phyloP scores from a whole-genome alignment of 1,140 invertebrate species.

The Helicoverpa armigera region DNA sequence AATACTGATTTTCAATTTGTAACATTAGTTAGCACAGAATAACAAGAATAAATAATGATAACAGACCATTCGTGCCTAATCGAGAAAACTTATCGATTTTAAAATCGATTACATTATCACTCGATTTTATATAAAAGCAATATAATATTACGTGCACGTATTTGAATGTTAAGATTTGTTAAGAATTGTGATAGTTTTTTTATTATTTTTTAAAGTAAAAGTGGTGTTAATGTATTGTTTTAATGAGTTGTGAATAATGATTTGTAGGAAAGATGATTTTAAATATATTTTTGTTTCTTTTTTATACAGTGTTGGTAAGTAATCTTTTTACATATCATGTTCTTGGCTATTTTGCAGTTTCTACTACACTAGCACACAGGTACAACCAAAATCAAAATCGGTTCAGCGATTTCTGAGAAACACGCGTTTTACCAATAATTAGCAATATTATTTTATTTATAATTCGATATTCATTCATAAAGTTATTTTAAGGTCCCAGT shows the following conservation, averaged over 20 bases:
- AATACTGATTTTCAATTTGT: no score
- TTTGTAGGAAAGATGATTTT: constrained; percentile 32
- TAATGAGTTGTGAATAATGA: constrained; percentile 39
- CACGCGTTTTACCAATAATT: no score
- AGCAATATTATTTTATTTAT: no score
- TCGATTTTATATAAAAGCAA: constrained; percentile 30
- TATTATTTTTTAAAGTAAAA: background rate
- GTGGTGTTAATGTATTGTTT: background rate
- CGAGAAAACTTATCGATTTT: constrained; percentile 4
- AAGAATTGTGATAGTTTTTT: background rate
- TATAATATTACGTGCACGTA: constrained; percentile 54
- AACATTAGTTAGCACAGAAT: no score
- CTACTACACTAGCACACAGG: no score
- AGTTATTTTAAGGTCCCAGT: no score
- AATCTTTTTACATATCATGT: background rate
- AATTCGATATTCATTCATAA: no score
- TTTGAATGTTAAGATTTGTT: constrained; percentile 48
- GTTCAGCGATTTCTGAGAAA: no score
- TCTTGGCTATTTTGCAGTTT: background rate
- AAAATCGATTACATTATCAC: background rate
- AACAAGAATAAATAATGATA: background rate
- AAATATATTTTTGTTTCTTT: constrained; percentile 48
- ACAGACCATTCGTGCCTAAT: background rate
- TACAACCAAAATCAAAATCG: no score
- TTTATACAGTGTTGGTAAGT: constrained; percentile 46